Evolutionary conservation across 2,888 invertebrate genomes (phyloP).

Genomic region (Pheosia gnoma): DNA sequence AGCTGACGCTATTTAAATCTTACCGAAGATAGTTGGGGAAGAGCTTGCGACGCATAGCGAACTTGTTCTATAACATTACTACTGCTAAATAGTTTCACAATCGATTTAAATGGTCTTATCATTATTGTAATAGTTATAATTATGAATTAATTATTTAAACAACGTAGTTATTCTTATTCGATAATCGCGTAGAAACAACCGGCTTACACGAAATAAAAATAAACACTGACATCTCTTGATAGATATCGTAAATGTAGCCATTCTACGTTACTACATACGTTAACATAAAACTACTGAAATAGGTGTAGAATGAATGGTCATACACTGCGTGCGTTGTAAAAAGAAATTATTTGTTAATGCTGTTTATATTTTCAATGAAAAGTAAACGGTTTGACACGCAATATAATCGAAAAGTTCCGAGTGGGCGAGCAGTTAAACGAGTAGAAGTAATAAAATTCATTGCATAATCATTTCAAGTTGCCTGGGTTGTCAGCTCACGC

Average conservation of each 20-base stretch:
- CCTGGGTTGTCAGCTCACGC: neutral
- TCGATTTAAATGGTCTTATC: conserved; percentile 51
- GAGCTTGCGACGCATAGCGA: conserved; percentile 59
- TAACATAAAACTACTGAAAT: neutral
- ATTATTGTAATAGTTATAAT: conserved; percentile 25
- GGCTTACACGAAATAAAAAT: conserved; percentile 13
- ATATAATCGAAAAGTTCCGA: neutral
- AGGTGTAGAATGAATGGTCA: neutral
- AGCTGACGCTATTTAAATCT: neutral
- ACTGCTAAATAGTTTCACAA: conserved; percentile 46
- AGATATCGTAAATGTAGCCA: neutral
- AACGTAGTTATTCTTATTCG: neutral
- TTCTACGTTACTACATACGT: neutral
- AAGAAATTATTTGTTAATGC: neutral
- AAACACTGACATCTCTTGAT: conserved; percentile 15
- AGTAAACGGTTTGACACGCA: neutral
- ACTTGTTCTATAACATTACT: conserved; percentile 47
- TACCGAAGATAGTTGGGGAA: conserved; percentile 74
- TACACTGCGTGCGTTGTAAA: neutral
- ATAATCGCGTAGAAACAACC: conserved; percentile 8
- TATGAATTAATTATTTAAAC: conserved; percentile 6
- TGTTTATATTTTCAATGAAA: neutral
- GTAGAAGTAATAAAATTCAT: neutral
- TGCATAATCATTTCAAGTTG: neutral
- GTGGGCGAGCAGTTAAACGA: neutral